These are phyloP conservation scores for Drosophila lowei DNA, from an alignment of 1,140 invertebrate genomes.

Conservation along the genomic window DNA sequence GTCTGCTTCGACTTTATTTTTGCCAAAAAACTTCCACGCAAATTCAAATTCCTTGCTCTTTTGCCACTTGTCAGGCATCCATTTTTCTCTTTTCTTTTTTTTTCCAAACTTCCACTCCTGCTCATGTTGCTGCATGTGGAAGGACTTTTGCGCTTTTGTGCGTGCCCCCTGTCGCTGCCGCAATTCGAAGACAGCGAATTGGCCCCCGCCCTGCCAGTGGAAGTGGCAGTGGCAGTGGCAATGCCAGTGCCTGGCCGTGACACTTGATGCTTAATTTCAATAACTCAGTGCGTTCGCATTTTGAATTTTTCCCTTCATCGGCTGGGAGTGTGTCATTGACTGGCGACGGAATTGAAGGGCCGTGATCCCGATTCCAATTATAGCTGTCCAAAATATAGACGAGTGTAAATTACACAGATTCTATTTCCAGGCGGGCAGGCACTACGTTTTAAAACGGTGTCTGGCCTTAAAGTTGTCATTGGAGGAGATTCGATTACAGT, in stretches of 20 bases:
- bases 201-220: slow-evolving; percentile 35
- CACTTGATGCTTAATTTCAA: slow-evolving; percentile 79
- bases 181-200: slow-evolving; percentile 54
- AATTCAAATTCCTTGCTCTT: slow-evolving; percentile 66
- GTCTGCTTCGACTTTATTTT: slow-evolving; percentile 72
- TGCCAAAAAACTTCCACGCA: slow-evolving; percentile 48
- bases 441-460: background rate
- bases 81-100: slow-evolving; percentile 44
- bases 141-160: slow-evolving; percentile 73
- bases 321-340: slow-evolving; percentile 55
- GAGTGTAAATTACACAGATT: slow-evolving; percentile 70
- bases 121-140: slow-evolving; percentile 40
- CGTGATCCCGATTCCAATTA: slow-evolving; percentile 65
- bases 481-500: background rate
- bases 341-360: slow-evolving; percentile 62
- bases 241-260: slow-evolving; percentile 50
- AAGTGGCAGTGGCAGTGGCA: too few species aligned
- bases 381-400: slow-evolving; percentile 71
- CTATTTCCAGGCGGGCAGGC: slow-evolving; percentile 25
- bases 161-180: slow-evolving; percentile 38
- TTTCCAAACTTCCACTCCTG: background rate
- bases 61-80: slow-evolving; percentile 76
- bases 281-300: slow-evolving; percentile 65
- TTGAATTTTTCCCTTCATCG: slow-evolving; percentile 44
- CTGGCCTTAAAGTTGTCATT: slow-evolving; percentile 2